Base-by-base conservation (phyloP, 1,140 invertebrate genomes). In the Delia radicum region DNA sequence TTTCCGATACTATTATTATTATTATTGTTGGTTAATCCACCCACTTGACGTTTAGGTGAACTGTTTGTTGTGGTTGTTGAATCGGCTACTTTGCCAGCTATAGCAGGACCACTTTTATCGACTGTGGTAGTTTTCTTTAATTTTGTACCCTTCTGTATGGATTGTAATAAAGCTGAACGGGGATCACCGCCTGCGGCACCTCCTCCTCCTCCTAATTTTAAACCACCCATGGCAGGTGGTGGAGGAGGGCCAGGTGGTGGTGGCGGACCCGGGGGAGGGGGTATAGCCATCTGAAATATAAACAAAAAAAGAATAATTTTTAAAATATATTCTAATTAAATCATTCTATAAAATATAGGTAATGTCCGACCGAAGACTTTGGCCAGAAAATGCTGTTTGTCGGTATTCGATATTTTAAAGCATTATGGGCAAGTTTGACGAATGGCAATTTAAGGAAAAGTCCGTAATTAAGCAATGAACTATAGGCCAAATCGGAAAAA, bases 71-170 rank as follows among this genome's bases (percentile, higher is more conserved):
- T 62, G 15, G 72, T 33, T 24, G 72, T 62, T 31, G 31, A 48
- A 63, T 71, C 73, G 26, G 48, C 74, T 81, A 78, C 79, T 79
- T 81, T 77, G 88, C 94, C 93, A 78, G 90, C 86, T 76, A 96
- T 87, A 73, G 90, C 81, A 1, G 96, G 95, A 48, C 90, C 92
- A 89, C 95, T 97, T 87, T 95, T 93, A 84, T 97, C 96, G 81
- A 95, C 93, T 7, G 95, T 96, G 1, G 93, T 90, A 75, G 94
- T 91, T 87, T 96, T 97, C 85, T 95, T 96, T 76, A 97, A 87
- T 76, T 90, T 89, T 73, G 92, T 89, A 63, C 96, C 95, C 85
- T 92, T 90, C 79, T 94, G 91, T 80, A 97, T 97, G 62, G 94
- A 94, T 78, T 91, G 91, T 27, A 97, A 87, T 69, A 97, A 86